Conservation (phyloP, 2,888 invertebrate species). For the Thumatha senex region DNA sequence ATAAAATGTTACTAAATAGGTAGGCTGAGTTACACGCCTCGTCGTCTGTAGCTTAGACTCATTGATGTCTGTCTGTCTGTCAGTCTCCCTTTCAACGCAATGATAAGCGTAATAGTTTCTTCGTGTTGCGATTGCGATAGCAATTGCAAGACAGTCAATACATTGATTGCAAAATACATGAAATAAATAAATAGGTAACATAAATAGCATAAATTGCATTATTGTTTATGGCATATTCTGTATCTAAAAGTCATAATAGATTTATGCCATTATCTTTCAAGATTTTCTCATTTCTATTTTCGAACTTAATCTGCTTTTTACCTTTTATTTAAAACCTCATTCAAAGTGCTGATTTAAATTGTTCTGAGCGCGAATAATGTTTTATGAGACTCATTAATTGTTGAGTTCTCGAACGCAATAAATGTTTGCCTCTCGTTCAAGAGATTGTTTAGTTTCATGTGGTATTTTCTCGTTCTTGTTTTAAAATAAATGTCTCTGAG, state of each 20-base stretch:
- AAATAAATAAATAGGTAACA: constrained; percentile 5
- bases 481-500: constrained; percentile 47
- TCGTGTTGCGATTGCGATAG: constrained; percentile 17
- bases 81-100: constrained; percentile 26
- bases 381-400: constrained; percentile 49
- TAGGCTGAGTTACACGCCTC: constrained; percentile 43
- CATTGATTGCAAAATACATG: constrained; percentile 8
- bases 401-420: constrained; percentile 33
- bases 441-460: constrained; percentile 52
- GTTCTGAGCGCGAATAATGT: constrained; percentile 40
- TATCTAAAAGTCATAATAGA: neutral
- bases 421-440: constrained; percentile 49
- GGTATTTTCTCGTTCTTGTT: constrained; percentile 57
- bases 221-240: constrained; percentile 10
- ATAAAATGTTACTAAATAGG: constrained; percentile 57
- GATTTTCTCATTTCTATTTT: constrained; percentile 16
- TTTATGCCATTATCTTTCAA: constrained; percentile 41
- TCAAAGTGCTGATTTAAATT: constrained; percentile 28
- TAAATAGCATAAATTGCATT: constrained; percentile 10
- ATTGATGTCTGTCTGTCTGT: constrained; percentile 31
- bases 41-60: constrained; percentile 37
- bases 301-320: constrained; percentile 32
- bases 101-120: constrained; percentile 28
- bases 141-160: constrained; percentile 5
- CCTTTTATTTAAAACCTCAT: constrained; percentile 28